Base-by-base conservation (phyloP, 2,888 invertebrate genomes). In the Tipula unca region DNA sequence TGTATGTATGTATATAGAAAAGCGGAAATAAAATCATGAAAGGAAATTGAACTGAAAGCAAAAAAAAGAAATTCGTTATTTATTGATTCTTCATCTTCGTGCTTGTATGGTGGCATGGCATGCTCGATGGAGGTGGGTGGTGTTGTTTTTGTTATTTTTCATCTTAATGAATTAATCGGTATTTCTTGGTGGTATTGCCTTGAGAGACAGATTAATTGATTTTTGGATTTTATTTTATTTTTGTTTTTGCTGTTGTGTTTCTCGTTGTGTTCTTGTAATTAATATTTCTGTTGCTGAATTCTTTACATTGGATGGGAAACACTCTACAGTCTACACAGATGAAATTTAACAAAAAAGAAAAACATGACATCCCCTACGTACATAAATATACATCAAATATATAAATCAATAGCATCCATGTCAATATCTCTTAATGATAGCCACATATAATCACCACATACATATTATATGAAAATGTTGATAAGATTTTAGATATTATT, bases 131-230 rank as follows among this genome's bases (percentile, higher is more conserved):
- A 10, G 69, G 25, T 69, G 25, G 17, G 48, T 54, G 48, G 48
- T 25, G 25, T 69, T 69, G 6, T 48, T 20, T 48, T 32, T 32
- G 48, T 17, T 54, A 17, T 54, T 54, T 39, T 54, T 54, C 48
- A 13, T 10, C 69, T 69, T 69, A 69, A 69, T 25, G 69, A 69
- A 69, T 69, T 69, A 69, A 69, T 69, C 69, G 69, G 25, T 69
- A 69, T 69, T 69, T 69, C 69, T 48, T 69, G 69, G 69, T 69
- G 69, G 69, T 69, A 69, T 69, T 25, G 69, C 69, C 69, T 25
- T 69, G 69, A 69, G 69, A 69, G 69, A 69, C 69, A 69, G 69
- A 69, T 69, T 69, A 69, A 69, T 69, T 69, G 69, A 69, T 69
- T 69, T 69, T 69, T 17, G 48, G 48, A 69, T 69, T 48, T 25